Base-by-base conservation (phyloP, 2,797 vertebrate genomes). In the Ceryle rudis region DNA sequence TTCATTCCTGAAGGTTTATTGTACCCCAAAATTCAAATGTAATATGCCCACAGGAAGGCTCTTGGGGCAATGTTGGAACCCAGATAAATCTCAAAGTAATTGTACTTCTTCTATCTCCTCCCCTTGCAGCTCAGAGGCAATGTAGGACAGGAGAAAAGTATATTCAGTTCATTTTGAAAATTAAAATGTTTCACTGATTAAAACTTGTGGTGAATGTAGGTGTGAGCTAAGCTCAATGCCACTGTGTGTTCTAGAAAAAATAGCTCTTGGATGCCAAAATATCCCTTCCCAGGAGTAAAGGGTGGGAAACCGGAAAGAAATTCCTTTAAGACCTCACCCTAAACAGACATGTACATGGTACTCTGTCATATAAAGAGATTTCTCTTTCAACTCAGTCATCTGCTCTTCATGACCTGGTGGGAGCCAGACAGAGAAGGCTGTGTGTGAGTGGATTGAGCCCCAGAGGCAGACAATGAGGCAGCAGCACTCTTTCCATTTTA, bases 391-490 rank as follows among this genome's bases (percentile, higher is more conserved):
- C 20, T 69, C n/a, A 21, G 25, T 29, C 6, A 0, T 10, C 47
- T 90, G 46, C 51, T 72, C 18, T 77, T 51, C 52, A 18, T 31
- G n/a, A 69, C 4, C 13, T 72, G 23, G 29, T 61, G 66, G 15
- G 37, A 79, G 33, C 15, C 0, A 1, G 25, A 28, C 14, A 49
- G 39, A 57, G 26, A 0, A 2, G 62, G 37, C 10, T 41, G 7
- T 12, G 5, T 28, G 62, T 33, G 31, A 20, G 44, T 33, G 29
- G 42, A 82, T 25, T 0, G 0, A 81, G 26, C 41, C 20, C 60
- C 42, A 62, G 35, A 17, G 33, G 21, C 39, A 54, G 46, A 49
- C 14, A 46, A 5, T 4, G 23, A 62, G 21, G 35, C 42, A 87
- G 37, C 35, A 89, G 15, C 17, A 44, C 29, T 5, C 14, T 41